phyloP scores from a whole-genome alignment of 2,888 invertebrate species.

The Embidobia sp. region DNA sequence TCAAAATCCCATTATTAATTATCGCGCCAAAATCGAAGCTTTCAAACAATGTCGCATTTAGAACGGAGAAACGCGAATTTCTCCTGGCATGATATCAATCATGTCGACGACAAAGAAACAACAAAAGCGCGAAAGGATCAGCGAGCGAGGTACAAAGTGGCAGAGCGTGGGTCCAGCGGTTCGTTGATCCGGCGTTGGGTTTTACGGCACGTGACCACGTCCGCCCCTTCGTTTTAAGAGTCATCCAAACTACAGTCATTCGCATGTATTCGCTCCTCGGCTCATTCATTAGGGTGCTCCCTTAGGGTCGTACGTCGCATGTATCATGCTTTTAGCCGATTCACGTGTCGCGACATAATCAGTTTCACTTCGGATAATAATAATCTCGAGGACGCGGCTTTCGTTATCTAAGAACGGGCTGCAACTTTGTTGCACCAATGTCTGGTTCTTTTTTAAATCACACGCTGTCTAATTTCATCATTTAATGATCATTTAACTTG shows the following conservation, averaged over 20 bases:
- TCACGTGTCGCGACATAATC: conserved; percentile 71
- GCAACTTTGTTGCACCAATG: conserved; percentile 39
- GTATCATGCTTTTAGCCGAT: conserved; percentile 64
- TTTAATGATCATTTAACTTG: not conserved
- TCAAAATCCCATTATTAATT: conserved; percentile 54
- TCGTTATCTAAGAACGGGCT: conserved; percentile 45
- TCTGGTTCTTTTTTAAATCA: conserved; percentile 6
- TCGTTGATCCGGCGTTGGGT: conserved; percentile 61
- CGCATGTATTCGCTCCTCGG: conserved; percentile 68
- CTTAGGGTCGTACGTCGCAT: conserved; percentile 60
- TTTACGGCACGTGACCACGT: conserved; percentile 74
- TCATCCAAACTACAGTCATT: conserved; percentile 72
- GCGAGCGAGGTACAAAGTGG: conserved; percentile 60
- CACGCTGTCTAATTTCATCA: conserved; percentile 7
- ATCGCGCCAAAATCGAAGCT: conserved; percentile 38
- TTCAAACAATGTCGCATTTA: conserved; percentile 48
- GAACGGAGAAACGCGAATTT: conserved; percentile 34
- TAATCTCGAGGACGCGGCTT: conserved; percentile 51
- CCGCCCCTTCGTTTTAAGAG: conserved; percentile 74
- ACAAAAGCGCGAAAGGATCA: conserved; percentile 59
- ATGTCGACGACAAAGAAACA: conserved; percentile 59
- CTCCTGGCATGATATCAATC: conserved; percentile 67
- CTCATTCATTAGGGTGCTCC: conserved; percentile 73
- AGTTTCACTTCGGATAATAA: conserved; percentile 66
- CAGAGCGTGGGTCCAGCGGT: conserved; percentile 68